Conservation (phyloP, 2,888 invertebrate genomes). For the Lasioglossum figueresi region DNA sequence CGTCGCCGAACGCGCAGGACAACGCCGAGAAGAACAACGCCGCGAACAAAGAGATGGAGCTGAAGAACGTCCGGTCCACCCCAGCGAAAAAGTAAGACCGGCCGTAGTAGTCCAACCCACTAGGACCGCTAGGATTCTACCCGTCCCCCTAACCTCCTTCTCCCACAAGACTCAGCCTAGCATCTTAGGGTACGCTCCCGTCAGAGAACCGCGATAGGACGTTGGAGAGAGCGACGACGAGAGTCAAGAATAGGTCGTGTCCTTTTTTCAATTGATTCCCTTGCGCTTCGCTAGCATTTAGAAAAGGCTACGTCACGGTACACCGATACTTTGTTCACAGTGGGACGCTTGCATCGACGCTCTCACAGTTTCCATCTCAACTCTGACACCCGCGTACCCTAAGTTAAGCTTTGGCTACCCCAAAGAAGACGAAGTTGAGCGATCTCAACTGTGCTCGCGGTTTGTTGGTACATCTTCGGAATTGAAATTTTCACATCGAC, state of each 20-base stretch:
- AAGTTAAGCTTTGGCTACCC: background rate
- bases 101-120: background rate
- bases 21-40: conserved; percentile 93
- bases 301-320: background rate
- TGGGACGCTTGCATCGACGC: background rate
- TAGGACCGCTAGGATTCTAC: background rate
- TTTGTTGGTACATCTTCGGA: background rate
- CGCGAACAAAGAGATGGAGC: conserved; percentile 94
- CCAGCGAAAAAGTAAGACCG: conserved; percentile 91
- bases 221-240: background rate
- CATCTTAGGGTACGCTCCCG: background rate
- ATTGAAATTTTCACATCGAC: background rate
- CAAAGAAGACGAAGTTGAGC: background rate
- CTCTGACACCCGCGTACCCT: background rate
- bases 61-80: conserved; percentile 93
- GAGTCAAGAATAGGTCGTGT: background rate
- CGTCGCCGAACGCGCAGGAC: conserved; percentile 88
- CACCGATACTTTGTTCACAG: background rate
- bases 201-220: background rate
- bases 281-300: background rate
- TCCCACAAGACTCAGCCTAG: background rate
- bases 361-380: background rate
- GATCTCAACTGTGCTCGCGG: background rate
- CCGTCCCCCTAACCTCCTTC: background rate
- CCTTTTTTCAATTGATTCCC: background rate